A percentile compares a stretch with the other conserved stretches of the same genome.
Conservation (phyloP, 2,888 invertebrate species). For the Xylocampa areola region DNA sequence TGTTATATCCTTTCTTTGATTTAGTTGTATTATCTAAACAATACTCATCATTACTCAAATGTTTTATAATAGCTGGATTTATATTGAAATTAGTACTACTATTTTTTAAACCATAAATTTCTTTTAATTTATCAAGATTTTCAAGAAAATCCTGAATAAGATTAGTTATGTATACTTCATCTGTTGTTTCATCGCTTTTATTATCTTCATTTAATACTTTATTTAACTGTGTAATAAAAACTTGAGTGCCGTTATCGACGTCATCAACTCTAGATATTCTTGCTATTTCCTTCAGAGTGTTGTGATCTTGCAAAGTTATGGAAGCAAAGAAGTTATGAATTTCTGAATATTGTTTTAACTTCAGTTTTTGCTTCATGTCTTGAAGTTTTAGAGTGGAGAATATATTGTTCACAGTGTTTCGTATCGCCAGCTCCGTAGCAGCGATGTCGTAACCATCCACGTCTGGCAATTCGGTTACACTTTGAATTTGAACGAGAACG, state of each 20-base stretch:
- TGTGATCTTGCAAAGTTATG: conserved; percentile 66
- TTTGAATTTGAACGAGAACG: conserved; percentile 30
- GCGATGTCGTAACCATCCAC: conserved; percentile 60
- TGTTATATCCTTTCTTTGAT: neutral
- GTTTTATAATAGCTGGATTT: conserved; percentile 57
- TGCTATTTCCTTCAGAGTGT: conserved; percentile 66
- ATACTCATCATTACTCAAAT: conserved; percentile 40
- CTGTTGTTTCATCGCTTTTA: conserved; percentile 45
- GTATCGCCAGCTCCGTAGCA: conserved; percentile 64
- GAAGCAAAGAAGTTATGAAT: conserved; percentile 72
- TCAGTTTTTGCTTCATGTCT: conserved; percentile 54
- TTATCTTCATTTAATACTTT: conserved; percentile 67
- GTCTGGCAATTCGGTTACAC: conserved; percentile 56
- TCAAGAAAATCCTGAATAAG: conserved; percentile 62
- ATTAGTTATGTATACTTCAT: conserved; percentile 53
- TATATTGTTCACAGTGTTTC: conserved; percentile 66
- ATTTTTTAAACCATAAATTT: conserved; percentile 55
- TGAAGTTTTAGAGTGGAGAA: conserved; percentile 68
- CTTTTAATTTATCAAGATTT: conserved; percentile 62
- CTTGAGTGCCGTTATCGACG: conserved; percentile 61
- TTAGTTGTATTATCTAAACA: conserved; percentile 22
- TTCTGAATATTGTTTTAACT: conserved; percentile 65
- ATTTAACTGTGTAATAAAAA: conserved; percentile 69
- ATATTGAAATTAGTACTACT: conserved; percentile 44
- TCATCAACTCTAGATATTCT: conserved; percentile 63